Conservation (phyloP, 2,888 invertebrate species). For the Electrophaes corylata region DNA sequence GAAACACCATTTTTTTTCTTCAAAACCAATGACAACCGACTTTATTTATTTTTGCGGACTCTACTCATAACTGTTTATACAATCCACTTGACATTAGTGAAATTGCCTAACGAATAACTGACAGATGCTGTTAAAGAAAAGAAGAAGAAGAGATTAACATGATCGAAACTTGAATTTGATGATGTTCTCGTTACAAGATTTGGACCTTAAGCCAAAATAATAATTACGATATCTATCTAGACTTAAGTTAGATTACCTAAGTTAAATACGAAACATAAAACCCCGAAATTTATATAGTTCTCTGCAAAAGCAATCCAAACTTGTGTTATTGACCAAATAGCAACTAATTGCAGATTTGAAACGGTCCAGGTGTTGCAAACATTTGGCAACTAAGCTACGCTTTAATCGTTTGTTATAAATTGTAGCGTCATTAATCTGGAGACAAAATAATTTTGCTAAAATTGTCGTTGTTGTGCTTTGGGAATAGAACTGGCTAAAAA, state of each 20-base stretch:
- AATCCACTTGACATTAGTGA: no score
- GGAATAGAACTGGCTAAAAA: neutral
- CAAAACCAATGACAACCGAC: no score
- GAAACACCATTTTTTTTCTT: no score
- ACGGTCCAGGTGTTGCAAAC: constrained; percentile 38
- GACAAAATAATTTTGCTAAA: constrained; percentile 18
- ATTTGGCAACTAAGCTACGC: constrained; percentile 31
- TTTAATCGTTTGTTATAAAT: constrained; percentile 41
- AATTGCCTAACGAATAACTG: no score
- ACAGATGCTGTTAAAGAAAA: no score
- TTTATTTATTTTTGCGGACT: no score
- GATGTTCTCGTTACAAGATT: no score
- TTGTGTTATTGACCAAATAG: constrained; percentile 17
- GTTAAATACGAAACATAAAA: neutral
- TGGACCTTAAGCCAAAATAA: no score
- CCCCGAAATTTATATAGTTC: neutral
- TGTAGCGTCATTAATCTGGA: constrained; percentile 35
- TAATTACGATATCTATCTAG: no score
- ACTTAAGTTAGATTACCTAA: neutral
- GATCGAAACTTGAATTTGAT: no score
- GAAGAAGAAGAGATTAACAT: no score
- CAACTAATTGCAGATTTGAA: constrained; percentile 17
- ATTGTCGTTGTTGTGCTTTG: neutral
- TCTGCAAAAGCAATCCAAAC: constrained; percentile 15
- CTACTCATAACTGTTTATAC: no score